Percentiles rank a stretch among this genome's conserved stretches.
Conservation (phyloP, 2,113 vertebrate species). For the Morphnarchus princeps region DNA sequence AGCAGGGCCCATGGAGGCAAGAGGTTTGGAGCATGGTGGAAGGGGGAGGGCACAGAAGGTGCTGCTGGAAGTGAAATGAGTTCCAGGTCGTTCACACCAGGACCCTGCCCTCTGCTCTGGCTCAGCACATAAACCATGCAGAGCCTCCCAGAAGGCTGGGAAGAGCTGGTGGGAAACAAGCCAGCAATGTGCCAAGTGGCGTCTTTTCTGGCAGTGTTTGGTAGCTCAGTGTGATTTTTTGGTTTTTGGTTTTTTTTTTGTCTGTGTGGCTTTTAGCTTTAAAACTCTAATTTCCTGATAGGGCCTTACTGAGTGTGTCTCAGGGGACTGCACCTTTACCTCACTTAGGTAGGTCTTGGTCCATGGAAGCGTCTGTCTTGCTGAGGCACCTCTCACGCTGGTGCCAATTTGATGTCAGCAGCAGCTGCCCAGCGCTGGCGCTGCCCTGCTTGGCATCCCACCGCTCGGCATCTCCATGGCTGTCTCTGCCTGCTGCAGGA, state of each 20-base stretch:
- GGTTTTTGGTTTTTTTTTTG: background rate
- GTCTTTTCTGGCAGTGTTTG: background rate
- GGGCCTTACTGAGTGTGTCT: background rate
- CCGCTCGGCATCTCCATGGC: fast-evolving
- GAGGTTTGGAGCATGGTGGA: background rate
- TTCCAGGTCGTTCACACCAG: fast-evolving
- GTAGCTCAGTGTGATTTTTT: background rate
- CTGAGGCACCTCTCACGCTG: background rate
- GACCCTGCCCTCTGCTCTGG: background rate
- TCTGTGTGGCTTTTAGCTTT: background rate
- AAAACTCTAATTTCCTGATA: background rate
- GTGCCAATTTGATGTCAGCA: fast-evolving
- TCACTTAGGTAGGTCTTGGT: background rate
- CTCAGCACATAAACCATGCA: background rate
- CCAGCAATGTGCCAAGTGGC: background rate
- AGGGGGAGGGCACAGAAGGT: background rate
- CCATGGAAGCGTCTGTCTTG: background rate
- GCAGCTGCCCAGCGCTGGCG: background rate
- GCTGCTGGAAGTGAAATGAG: background rate
- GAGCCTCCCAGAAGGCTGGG: background rate
- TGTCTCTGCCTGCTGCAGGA: background rate
- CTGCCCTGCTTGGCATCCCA: background rate
- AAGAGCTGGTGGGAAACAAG: background rate
- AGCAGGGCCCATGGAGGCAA: background rate
- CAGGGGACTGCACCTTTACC: background rate